A percentile compares a stretch with the other conserved stretches of the same genome.
Conservation (phyloP, 2,797 vertebrate species). For the Amblyopsis hoosieri region DNA sequence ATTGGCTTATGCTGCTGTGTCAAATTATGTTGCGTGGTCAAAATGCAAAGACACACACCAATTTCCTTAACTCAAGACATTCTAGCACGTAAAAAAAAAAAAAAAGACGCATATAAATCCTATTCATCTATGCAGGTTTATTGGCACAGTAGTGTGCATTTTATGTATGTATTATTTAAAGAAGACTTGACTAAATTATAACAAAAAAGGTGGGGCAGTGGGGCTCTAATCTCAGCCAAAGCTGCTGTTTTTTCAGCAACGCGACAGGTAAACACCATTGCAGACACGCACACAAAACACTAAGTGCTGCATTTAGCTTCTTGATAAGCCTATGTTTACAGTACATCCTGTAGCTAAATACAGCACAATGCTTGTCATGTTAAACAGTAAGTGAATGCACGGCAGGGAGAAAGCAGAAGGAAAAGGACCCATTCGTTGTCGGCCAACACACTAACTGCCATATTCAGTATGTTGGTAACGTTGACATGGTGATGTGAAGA, state of each 20-base stretch:
- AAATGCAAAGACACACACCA: slow-evolving; percentile 1
- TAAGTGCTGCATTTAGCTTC: slow-evolving; percentile 13
- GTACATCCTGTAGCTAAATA: slow-evolving; percentile 3
- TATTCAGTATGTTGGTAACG: slow-evolving; percentile 18
- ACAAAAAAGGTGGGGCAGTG: neutral
- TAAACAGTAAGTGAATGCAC: neutral
- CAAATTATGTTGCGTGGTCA: neutral
- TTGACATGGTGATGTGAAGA: slow-evolving; percentile 14
- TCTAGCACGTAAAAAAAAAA: neutral
- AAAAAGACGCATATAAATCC: neutral
- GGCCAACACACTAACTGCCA: slow-evolving; percentile 15
- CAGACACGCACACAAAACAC: slow-evolving; percentile 5
- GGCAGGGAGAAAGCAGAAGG: neutral
- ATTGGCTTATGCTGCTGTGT: too few relatives aligned
- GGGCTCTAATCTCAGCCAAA: neutral
- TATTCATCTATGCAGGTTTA: too few relatives aligned
- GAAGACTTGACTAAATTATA: neutral
- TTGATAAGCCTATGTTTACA: slow-evolving; percentile 29
- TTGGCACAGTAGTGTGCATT: neutral
- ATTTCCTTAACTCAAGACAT: neutral
- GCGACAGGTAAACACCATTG: neutral
- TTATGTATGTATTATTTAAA: neutral
- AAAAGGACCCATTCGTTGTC: slow-evolving; percentile 2
- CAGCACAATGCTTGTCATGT: slow-evolving; percentile 5
- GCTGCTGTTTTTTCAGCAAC: neutral